A percentile compares a stretch with the other conserved stretches of the same genome.
phyloP scores from a whole-genome alignment of 2,797 vertebrate genomes.

The Pitangus sulphuratus region DNA sequence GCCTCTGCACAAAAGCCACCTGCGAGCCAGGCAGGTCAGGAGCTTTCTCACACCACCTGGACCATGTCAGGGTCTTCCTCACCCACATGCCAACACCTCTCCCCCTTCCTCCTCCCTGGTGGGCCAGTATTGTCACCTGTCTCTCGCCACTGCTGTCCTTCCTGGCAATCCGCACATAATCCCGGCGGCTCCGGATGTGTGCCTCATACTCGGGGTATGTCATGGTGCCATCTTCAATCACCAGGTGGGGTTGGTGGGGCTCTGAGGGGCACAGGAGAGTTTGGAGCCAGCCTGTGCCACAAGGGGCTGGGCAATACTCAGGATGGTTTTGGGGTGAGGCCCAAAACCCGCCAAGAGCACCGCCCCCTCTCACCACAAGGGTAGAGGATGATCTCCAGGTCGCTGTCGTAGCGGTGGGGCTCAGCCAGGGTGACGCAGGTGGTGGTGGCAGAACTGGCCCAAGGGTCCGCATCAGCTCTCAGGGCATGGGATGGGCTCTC shows the following conservation, averaged over 20 bases:
- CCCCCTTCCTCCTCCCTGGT: neutral
- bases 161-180: conserved; percentile 83
- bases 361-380: conserved; percentile 86
- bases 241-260: conserved; percentile 90
- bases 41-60: neutral
- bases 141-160: conserved; percentile 86
- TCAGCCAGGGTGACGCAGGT: conserved; percentile 94
- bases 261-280: conserved; percentile 70
- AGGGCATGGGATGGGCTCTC: conserved; percentile 94
- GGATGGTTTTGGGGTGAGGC: neutral
- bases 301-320: neutral
- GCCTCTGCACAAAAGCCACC: conserved; percentile 92
- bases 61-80: neutral
- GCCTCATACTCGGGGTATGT: conserved; percentile 88
- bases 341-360: neutral
- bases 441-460: conserved; percentile 89
- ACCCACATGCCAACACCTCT: fast-evolving
- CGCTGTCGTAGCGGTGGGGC: conserved; percentile 87
- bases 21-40: conserved; percentile 19
- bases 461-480: conserved; percentile 91
- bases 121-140: conserved; percentile 75
- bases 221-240: conserved; percentile 88
- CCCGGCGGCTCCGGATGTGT: conserved; percentile 84
- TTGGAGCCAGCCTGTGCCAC: fast-evolving
- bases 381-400: conserved; percentile 93